phyloP scores from a whole-genome alignment of 2,113 vertebrate genomes.

The Chlorodrepanis virens region DNA sequence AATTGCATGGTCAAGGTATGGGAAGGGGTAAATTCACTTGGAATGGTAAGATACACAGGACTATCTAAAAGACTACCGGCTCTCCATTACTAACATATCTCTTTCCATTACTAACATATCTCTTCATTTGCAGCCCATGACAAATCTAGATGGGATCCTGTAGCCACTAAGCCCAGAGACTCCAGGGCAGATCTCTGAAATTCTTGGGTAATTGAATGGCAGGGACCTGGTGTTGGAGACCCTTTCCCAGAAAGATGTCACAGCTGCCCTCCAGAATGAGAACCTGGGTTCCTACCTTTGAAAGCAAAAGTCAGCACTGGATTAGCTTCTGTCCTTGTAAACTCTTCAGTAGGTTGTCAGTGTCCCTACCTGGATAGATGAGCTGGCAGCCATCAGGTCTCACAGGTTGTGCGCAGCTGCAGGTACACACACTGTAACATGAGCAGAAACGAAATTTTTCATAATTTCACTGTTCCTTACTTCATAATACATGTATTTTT shows the following conservation, averaged over 20 bases:
- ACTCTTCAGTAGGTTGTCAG: background rate
- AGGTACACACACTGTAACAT: background rate
- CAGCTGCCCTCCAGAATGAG: background rate
- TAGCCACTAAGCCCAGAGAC: background rate
- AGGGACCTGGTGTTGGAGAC: background rate
- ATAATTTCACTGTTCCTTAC: background rate
- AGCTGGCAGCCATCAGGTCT: background rate
- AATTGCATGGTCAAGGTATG: background rate
- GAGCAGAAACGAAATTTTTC: background rate
- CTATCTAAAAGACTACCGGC: background rate
- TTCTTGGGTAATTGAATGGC: background rate
- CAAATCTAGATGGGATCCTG: background rate
- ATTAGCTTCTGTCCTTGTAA: background rate
- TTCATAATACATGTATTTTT: background rate
- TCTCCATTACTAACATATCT: background rate
- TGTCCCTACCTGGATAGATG: background rate
- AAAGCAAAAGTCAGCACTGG: background rate
- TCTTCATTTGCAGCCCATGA: background rate
- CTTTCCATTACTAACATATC: background rate
- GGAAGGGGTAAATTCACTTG: background rate
- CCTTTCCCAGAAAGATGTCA: background rate
- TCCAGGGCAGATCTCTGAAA: background rate
- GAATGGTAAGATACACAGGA: background rate
- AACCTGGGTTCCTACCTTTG: background rate
- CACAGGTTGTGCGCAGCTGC: background rate